phyloP scores from a whole-genome alignment of 2,113 vertebrate species.

The Phyllopteryx taeniolatus region DNA sequence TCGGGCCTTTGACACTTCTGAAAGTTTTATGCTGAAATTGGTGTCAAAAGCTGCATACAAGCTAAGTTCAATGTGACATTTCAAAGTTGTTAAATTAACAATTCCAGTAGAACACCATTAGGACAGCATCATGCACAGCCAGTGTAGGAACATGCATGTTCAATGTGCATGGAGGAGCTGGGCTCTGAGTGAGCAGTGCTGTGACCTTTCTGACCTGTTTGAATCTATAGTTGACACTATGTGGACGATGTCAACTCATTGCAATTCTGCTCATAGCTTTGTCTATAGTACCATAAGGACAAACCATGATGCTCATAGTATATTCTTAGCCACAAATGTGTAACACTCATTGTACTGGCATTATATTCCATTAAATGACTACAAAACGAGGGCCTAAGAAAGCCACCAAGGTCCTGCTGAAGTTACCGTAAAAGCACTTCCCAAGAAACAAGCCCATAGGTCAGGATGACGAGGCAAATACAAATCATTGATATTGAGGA shows the following conservation, averaged over 20 bases:
- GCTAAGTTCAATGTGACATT: conserved; percentile 38
- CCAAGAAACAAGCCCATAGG: conserved; percentile 9
- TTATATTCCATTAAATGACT: conserved; percentile 44
- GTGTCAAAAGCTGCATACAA: conserved; percentile 44
- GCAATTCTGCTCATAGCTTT: conserved; percentile 27
- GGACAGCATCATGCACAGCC: conserved; percentile 69
- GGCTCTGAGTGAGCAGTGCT: conserved; percentile 10
- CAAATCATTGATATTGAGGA: conserved; percentile 19
- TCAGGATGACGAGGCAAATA: conserved; percentile 9
- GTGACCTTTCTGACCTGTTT: conserved; percentile 2
- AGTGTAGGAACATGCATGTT: conserved; percentile 66
- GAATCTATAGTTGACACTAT: not conserved
- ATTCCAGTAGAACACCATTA: conserved; percentile 69
- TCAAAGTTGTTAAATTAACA: conserved; percentile 50
- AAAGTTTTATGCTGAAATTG: conserved; percentile 53
- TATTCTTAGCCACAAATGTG: conserved; percentile 49
- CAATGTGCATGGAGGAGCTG: conserved; percentile 41
- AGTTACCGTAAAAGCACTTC: conserved; percentile 29
- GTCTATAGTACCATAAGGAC: conserved; percentile 16
- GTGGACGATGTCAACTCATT: conserved; percentile 4
- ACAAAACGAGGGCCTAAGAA: conserved; percentile 20
- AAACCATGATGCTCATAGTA: conserved; percentile 22
- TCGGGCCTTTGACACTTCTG: conserved; percentile 82
- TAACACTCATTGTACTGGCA: conserved; percentile 62
- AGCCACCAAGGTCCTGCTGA: conserved; percentile 14